Evolutionary conservation across 2,888 invertebrate genomes (phyloP).

Genomic region (Anoncus sp.): DNA sequence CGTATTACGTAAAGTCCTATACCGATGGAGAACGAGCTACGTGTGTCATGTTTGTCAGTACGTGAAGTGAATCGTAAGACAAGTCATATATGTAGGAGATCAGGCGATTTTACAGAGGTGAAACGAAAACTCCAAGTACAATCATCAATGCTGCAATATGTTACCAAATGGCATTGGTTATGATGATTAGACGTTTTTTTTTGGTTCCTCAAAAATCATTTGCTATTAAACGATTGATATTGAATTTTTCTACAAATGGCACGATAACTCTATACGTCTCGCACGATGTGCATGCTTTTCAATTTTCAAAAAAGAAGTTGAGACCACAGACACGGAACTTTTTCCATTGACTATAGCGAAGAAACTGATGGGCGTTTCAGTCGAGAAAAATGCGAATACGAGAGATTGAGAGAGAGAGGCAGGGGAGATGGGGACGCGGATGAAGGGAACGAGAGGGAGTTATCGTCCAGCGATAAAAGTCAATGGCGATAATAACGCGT

Average conservation of each 20-base stretch:
- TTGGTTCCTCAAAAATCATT: not conserved
- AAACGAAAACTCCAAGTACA: too few species aligned
- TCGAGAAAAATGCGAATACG: conserved; percentile 32
- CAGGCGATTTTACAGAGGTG: not conserved
- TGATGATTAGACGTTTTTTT: not conserved
- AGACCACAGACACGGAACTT: not conserved
- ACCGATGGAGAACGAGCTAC: conserved; percentile 4
- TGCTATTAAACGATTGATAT: not conserved
- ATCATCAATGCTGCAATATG: too few species aligned
- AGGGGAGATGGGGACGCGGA: too few species aligned
- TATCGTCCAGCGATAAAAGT: conserved; percentile 79
- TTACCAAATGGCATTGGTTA: too few species aligned
- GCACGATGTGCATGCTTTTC: not conserved
- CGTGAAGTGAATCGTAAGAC: conserved; percentile 46
- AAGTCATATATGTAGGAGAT: not conserved
- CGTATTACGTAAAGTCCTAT: not conserved
- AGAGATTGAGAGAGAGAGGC: conserved; percentile 50
- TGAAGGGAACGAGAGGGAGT: conserved; percentile 54
- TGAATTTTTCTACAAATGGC: not conserved
- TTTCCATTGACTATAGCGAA: conserved; percentile 8
- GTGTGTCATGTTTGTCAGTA: conserved; percentile 17
- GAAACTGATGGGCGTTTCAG: not conserved
- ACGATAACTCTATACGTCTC: not conserved
- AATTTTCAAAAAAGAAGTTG: not conserved
- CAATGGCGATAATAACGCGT: conserved; percentile 78